phyloP scores from a whole-genome alignment of 2,113 vertebrate genomes.

The Anas platyrhynchos region DNA sequence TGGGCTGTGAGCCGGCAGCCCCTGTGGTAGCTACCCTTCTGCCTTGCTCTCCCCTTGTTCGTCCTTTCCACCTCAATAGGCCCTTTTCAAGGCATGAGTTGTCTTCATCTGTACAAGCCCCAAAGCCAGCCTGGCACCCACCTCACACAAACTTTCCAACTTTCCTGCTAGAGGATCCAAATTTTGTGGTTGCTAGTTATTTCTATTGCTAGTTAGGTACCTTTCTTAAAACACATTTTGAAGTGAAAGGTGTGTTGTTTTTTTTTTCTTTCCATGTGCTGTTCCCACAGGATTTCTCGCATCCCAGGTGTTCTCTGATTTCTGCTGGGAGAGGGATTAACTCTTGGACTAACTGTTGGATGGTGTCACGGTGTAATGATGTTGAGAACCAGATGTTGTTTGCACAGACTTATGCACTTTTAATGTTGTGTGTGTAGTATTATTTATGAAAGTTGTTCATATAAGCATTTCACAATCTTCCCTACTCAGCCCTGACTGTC shows the following conservation, averaged over 20 bases:
- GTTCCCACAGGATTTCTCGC: background rate
- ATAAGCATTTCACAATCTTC: background rate
- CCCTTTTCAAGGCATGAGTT: background rate
- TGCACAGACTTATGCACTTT: background rate
- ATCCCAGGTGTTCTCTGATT: conserved; percentile 12
- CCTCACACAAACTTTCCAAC: background rate
- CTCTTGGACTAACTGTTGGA: background rate
- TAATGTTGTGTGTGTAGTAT: background rate
- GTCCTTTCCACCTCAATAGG: background rate
- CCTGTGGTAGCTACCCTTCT: background rate
- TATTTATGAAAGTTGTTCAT: background rate
- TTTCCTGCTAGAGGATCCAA: background rate
- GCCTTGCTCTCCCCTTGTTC: background rate
- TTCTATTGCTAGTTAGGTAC: background rate
- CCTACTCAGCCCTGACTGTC: background rate
- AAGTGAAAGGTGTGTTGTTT: background rate
- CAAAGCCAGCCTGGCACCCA: background rate
- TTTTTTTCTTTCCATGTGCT: background rate
- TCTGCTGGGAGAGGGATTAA: conserved; percentile 24
- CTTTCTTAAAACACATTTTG: background rate
- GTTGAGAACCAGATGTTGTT: conserved; percentile 25
- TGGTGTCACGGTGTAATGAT: conserved; percentile 1
- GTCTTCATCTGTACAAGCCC: background rate
- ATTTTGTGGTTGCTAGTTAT: background rate
- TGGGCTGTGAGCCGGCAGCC: background rate